Evolutionary conservation across 2,888 invertebrate genomes (phyloP), one percentile per base, ranked within the genome.

Genomic region (Nephrotoma flavescens): DNA sequence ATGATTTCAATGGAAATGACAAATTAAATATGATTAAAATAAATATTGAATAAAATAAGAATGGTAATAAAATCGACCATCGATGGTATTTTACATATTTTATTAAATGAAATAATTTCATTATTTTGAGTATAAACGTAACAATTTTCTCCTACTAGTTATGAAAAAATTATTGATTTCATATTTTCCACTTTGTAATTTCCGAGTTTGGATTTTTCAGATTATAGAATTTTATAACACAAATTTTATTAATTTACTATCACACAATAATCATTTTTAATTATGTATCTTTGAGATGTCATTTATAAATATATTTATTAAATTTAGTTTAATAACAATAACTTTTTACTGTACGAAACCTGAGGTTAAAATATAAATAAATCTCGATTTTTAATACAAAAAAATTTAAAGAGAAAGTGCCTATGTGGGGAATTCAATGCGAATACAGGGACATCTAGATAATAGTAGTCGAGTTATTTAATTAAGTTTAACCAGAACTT

Each of bases 1-100:
- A 42, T 86, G 90, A 90, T 88, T 91, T 91, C 86, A 92, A 89
- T 87, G 92, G 92, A 86, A 92, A 90, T 4, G 93, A 92, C 87
- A 93, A 90, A 89, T 92, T 91, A 90, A 93, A 92, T 88, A 93
- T 93, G 89, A 93, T 90, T 87, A 92, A 90, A 89, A 93, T 92
- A 89, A 94, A 93, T 88, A 92, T 90, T 87, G 93, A 89, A 90
- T 93, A 94, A 89, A 93, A 92, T 88, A 93, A 90, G 89, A 93
- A 90, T 87, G 93, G 93, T 88, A 93, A 92, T 86, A 92, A 90
- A 88, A 93, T 93, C 31, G 93, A 93, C 93, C 93, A 93, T 88
- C 93, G 91, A 86, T 91, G 88, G 15, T 42, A 84, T 84, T 84
- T 84, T 42, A 42, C 42, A 84, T 84, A 84, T 84, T 84, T 84